Conservation (phyloP, 2,113 vertebrate species). For the Psittacula cyanocephala region DNA sequence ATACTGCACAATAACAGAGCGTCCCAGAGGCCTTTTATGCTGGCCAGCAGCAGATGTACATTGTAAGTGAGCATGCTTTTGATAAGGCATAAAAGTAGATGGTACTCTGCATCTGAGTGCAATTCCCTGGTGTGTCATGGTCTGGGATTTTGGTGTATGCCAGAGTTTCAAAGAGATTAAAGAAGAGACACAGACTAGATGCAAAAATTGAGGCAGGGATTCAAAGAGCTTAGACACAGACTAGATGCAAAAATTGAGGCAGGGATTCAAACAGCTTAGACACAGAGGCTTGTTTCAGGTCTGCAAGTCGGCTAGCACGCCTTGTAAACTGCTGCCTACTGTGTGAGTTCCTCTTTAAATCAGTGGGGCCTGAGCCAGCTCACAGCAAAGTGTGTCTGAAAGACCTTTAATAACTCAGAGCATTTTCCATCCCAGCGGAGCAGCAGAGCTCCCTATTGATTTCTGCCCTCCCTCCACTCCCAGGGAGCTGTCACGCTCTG, state of each 20-base stretch:
- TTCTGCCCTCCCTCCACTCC: neutral
- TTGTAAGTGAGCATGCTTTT: neutral
- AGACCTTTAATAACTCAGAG: constrained; percentile 24
- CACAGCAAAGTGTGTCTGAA: constrained; percentile 20
- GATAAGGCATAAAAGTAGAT: neutral
- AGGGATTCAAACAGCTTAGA: neutral
- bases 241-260: neutral
- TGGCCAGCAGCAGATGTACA: constrained; percentile 6
- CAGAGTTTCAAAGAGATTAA: neutral
- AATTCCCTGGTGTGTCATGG: neutral
- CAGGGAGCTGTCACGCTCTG: constrained; percentile 11
- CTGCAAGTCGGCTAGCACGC: neutral
- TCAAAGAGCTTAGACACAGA: neutral
- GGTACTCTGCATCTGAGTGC: neutral
- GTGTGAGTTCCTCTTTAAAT: neutral
- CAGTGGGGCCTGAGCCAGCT: neutral
- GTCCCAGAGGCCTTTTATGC: neutral
- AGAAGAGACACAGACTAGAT: neutral
- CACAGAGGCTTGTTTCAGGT: neutral
- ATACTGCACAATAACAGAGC: neutral
- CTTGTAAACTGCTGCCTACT: constrained; percentile 2
- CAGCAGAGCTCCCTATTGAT: constrained; percentile 39
- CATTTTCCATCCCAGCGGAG: constrained; percentile 45
- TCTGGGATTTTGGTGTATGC: neutral
- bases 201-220: neutral